Evolutionary conservation across 2,888 invertebrate species (phyloP).

Genomic region (Cerceris ruficornis): DNA sequence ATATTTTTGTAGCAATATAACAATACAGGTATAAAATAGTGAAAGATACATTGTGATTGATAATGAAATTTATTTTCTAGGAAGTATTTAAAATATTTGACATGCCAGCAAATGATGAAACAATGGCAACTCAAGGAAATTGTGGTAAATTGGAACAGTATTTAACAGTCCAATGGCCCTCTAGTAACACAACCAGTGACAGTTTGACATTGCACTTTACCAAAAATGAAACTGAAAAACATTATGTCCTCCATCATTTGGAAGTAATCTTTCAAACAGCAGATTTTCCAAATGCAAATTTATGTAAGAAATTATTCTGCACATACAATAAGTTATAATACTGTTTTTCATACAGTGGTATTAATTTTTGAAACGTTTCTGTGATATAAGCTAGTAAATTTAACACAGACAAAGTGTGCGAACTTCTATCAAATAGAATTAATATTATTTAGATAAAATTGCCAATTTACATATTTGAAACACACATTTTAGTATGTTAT

Average conservation of each 20-base stretch:
- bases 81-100: slow-evolving; percentile 75
- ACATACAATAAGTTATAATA: too few relatives aligned
- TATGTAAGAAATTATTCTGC: slow-evolving; percentile 59
- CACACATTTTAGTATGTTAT: neutral
- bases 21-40: neutral
- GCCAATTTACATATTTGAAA: neutral
- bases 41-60: slow-evolving; percentile 1
- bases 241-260: slow-evolving; percentile 72
- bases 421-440: too few relatives aligned
- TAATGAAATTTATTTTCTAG: slow-evolving; percentile 68
- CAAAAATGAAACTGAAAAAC: slow-evolving; percentile 76
- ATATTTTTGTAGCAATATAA: neutral
- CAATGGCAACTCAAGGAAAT: slow-evolving; percentile 77
- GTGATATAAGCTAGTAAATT: too few relatives aligned
- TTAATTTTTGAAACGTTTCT: too few relatives aligned
- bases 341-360: too few relatives aligned
- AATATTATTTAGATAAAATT: too few relatives aligned
- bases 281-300: slow-evolving; percentile 76
- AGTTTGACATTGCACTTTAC: slow-evolving; percentile 81
- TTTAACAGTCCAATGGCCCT: slow-evolving; percentile 80
- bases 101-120: slow-evolving; percentile 80
- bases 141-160: slow-evolving; percentile 79
- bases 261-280: slow-evolving; percentile 70
- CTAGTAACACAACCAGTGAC: slow-evolving; percentile 10
- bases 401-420: too few relatives aligned